phyloP scores from a whole-genome alignment of 2,888 invertebrate genomes.

The Yponomeuta malinellus region DNA sequence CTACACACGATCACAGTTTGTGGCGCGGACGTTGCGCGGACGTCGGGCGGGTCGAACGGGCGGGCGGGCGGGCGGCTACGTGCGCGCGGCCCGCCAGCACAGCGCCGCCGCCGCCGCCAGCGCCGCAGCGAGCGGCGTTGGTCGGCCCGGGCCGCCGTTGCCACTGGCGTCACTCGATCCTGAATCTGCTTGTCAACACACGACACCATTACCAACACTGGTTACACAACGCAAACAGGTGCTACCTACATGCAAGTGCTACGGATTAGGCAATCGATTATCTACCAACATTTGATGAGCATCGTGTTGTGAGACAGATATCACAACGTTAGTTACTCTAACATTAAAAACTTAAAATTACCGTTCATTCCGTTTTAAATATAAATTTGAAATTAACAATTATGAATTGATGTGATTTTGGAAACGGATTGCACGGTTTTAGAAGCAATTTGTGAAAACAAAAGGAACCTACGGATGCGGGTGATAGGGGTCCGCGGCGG shows the following conservation, averaged over 20 bases:
- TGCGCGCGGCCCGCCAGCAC: constrained; percentile 27
- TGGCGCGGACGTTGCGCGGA: constrained; percentile 40
- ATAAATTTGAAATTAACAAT: background rate
- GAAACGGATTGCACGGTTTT: constrained; percentile 11
- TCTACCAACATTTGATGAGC: background rate
- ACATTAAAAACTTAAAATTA: background rate
- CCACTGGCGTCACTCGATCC: constrained; percentile 22
- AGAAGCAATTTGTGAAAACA: constrained; percentile 43
- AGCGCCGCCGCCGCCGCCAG: constrained; percentile 24
- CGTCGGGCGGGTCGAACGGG: constrained; percentile 19
- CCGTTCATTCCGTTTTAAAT: background rate
- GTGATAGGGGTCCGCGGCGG: constrained; percentile 63
- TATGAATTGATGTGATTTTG: background rate
- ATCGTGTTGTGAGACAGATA: background rate
- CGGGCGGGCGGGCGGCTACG: constrained; percentile 30
- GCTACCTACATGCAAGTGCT: constrained; percentile 5
- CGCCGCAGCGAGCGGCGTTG: constrained; percentile 20
- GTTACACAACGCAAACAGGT: background rate
- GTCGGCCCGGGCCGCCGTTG: constrained; percentile 26
- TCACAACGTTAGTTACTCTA: background rate
- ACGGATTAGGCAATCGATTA: background rate
- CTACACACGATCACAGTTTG: constrained; percentile 62
- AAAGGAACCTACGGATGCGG: constrained; percentile 67
- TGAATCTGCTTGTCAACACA: constrained; percentile 17
- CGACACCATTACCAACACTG: constrained; percentile 6